Evolutionary conservation across 2,113 vertebrate species (phyloP).

Genomic region (Epinephelus fuscoguttatus): DNA sequence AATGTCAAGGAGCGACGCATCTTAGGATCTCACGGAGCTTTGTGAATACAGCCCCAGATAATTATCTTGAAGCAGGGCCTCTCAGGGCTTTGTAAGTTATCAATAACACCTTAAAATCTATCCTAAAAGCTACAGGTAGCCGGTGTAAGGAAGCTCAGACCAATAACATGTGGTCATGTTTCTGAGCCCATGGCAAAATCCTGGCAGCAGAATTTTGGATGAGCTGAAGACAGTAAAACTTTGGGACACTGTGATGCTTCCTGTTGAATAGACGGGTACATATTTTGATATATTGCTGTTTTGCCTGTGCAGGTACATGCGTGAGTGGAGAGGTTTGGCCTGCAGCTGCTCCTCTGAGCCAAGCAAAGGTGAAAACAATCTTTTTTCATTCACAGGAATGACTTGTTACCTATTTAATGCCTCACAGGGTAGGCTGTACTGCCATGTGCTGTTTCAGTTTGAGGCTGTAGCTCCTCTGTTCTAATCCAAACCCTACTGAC

Average conservation of each 20-base stretch:
- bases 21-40: too few relatives aligned
- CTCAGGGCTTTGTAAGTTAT: too few relatives aligned
- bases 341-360: constrained; percentile 25
- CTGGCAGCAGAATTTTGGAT: too few relatives aligned
- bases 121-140: too few relatives aligned
- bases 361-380: constrained; percentile 3
- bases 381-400: background rate
- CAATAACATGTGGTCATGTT: too few relatives aligned
- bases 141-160: too few relatives aligned
- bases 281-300: background rate
- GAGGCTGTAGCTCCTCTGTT: background rate
- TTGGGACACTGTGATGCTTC: background rate
- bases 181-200: too few relatives aligned
- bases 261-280: background rate
- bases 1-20: too few relatives aligned
- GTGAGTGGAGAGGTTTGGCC: constrained; percentile 37
- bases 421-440: background rate
- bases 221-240: background rate
- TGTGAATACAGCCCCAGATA: too few relatives aligned
- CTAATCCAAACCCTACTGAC: background rate
- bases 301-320: constrained; percentile 32
- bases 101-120: too few relatives aligned
- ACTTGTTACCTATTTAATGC: background rate
- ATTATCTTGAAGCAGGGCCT: too few relatives aligned
- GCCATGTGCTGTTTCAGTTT: constrained; percentile 18